A percentile compares a stretch with the other conserved stretches of the same genome.
These are phyloP conservation scores for Leptosomus discolor DNA, from an alignment of 2,113 vertebrate species.

Conservation along the genomic window DNA sequence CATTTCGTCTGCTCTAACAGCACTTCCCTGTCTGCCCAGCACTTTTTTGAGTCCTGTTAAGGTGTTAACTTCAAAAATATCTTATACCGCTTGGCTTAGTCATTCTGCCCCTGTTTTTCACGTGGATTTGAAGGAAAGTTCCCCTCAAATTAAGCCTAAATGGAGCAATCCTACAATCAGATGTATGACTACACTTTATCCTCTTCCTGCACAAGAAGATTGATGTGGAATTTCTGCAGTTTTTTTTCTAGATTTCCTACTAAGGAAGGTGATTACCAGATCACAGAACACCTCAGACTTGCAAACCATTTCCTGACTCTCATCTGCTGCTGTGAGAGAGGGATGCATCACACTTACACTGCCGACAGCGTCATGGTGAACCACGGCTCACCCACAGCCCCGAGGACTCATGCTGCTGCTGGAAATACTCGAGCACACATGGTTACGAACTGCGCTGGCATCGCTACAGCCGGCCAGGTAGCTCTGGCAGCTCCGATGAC, in stretches of 20 bases:
- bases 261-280: not conserved
- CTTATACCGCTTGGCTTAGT: not conserved
- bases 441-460: not conserved
- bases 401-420: not conserved
- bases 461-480: not conserved
- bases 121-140: not conserved
- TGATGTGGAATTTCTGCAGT: not conserved
- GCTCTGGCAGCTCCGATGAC: fast-evolving
- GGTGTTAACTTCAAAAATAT: not conserved
- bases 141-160: not conserved
- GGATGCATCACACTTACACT: not conserved
- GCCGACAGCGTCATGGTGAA: not conserved
- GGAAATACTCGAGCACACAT: not conserved
- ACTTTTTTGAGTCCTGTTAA: not conserved
- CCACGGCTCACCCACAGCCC: not conserved
- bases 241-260: not conserved
- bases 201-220: not conserved
- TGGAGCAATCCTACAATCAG: not conserved
- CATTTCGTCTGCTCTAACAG: not conserved
- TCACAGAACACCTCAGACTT: not conserved
- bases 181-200: not conserved
- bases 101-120: not conserved
- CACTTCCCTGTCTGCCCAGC: fast-evolving
- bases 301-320: conserved; percentile 21
- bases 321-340: not conserved